phyloP scores from a whole-genome alignment of 1,140 invertebrate species.

The Ceratoteleas bidentatus region DNA sequence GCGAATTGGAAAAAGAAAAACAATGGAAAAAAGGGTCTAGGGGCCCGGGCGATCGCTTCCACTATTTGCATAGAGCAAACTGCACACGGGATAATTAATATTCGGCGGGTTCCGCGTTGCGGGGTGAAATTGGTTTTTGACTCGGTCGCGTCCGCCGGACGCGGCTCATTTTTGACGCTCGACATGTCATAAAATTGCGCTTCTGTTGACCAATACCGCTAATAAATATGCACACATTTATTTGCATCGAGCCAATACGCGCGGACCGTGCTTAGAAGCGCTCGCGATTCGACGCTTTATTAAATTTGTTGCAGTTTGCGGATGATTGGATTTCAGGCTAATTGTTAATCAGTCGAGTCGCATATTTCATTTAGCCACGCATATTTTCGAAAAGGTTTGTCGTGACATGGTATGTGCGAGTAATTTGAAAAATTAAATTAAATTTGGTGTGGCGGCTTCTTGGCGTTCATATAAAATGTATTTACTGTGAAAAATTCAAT shows the following conservation, averaged over 20 bases:
- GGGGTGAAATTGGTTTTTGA: conserved; percentile 60
- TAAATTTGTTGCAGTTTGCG: not conserved
- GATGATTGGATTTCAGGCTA: conserved; percentile 7
- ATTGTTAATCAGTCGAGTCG: not conserved
- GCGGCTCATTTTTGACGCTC: conserved; percentile 48
- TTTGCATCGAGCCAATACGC: conserved; percentile 34
- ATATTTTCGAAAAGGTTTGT: not conserved
- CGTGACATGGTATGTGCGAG: too few relatives aligned
- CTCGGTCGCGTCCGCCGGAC: not conserved
- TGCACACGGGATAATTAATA: conserved; percentile 61
- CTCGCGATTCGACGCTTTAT: not conserved
- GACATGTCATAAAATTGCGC: conserved; percentile 38
- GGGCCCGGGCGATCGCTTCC: conserved; percentile 26
- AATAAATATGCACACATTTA: conserved; percentile 55
- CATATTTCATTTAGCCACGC: too few relatives aligned
- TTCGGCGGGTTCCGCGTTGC: conserved; percentile 44
- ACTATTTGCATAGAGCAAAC: conserved; percentile 65
- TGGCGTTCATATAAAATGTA: too few relatives aligned
- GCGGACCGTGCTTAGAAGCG: conserved; percentile 18
- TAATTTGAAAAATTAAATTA: too few relatives aligned
- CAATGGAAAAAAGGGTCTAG: conserved; percentile 50
- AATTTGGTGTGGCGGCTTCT: too few relatives aligned
- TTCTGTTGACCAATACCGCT: conserved; percentile 29
- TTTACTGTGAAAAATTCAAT: too few relatives aligned
- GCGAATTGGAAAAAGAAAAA: conserved; percentile 53